Conservation (phyloP, 2,888 invertebrate genomes). For the Zelleria hepariella region DNA sequence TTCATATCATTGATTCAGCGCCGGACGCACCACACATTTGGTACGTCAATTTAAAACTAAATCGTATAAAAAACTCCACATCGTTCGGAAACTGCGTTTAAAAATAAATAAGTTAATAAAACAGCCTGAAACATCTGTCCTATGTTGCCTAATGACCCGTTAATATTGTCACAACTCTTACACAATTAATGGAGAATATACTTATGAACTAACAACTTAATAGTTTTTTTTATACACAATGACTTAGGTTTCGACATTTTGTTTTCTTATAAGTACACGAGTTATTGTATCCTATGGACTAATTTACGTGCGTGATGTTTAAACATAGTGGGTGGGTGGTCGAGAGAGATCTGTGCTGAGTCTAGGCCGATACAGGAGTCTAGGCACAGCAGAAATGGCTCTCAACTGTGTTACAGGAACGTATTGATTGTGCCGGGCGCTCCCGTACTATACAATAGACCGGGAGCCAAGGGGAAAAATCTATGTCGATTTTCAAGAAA, state of each 20-base stretch:
- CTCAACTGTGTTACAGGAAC: constrained; percentile 37
- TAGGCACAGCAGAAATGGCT: constrained; percentile 25
- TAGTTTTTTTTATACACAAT: constrained; percentile 68
- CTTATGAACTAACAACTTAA: constrained; percentile 64
- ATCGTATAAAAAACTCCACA: constrained; percentile 24
- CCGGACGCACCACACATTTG: constrained; percentile 27
- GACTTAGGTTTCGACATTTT: constrained; percentile 72
- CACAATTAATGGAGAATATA: constrained; percentile 65
- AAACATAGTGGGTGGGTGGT: constrained; percentile 29
- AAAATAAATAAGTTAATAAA: constrained; percentile 62
- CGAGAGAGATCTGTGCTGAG: constrained; percentile 20
- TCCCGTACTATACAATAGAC: background rate
- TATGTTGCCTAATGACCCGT: constrained; percentile 58
- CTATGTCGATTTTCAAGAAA: constrained; percentile 68
- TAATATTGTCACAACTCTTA: constrained; percentile 65
- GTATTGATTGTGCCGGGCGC: constrained; percentile 27
- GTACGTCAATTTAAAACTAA: constrained; percentile 19
- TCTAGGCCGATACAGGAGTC: constrained; percentile 18
- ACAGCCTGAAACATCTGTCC: constrained; percentile 44
- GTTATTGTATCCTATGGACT: constrained; percentile 58
- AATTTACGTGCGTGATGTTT: constrained; percentile 57
- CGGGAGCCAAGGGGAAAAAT: constrained; percentile 35
- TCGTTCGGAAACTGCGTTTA: constrained; percentile 32
- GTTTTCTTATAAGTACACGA: constrained; percentile 69
- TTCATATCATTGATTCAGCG: constrained; percentile 29